phyloP scores from a whole-genome alignment of 2,888 invertebrate species.

The Dryadula phaetusa region DNA sequence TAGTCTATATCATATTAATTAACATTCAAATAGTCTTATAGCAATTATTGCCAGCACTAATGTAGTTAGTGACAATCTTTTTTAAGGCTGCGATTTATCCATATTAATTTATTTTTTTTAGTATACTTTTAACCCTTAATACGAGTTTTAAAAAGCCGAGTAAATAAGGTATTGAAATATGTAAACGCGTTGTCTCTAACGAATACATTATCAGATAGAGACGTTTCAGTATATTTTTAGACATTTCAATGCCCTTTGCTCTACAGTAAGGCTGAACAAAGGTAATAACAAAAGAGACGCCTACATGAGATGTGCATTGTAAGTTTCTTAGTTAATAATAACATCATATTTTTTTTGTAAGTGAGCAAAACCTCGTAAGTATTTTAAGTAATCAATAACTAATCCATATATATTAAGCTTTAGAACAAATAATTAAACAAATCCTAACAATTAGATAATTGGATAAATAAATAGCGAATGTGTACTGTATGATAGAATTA shows the following conservation, averaged over 20 bases:
- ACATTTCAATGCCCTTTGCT: background rate
- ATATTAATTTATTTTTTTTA: no score
- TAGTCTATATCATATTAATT: no score
- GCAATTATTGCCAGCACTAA: no score
- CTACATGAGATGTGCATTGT: background rate
- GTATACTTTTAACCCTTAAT: no score
- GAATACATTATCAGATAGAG: background rate
- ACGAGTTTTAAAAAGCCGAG: no score
- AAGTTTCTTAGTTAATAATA: background rate
- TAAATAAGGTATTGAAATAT: background rate
- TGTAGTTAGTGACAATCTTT: no score
- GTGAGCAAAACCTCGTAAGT: background rate
- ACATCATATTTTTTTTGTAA: background rate
- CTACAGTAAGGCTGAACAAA: slow-evolving; percentile 3
- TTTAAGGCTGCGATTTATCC: no score
- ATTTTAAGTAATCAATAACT: background rate
- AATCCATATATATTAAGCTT: no score
- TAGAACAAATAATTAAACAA: background rate
- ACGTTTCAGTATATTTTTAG: slow-evolving; percentile 8
- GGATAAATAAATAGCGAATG: background rate
- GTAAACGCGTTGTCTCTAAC: background rate
- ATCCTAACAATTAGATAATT: background rate
- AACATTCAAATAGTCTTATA: no score
- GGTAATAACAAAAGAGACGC: slow-evolving; percentile 8
- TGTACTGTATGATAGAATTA: no score